Percentiles rank a stretch among this genome's conserved stretches.
These are phyloP conservation scores for Panopea generosa DNA, from an alignment of 2,888 invertebrate species.

Conservation along the genomic window DNA sequence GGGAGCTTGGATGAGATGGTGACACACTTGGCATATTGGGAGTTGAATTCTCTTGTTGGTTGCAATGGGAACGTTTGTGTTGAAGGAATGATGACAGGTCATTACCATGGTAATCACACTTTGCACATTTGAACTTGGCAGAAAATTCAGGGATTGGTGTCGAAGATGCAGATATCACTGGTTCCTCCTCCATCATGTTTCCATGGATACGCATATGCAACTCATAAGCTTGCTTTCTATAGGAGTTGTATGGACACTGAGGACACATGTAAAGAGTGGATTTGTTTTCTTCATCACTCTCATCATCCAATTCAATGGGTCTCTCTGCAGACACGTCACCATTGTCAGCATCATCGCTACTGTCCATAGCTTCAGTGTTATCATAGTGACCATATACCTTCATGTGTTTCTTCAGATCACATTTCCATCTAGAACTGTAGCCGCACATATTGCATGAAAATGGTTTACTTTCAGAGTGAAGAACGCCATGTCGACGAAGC, in stretches of 20 bases:
- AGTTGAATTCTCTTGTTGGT: slow-evolving; percentile 10
- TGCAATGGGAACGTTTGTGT: slow-evolving; percentile 76
- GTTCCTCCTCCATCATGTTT: slow-evolving; percentile 43
- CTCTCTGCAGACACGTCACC: slow-evolving; percentile 16
- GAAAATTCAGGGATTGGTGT: slow-evolving; percentile 10
- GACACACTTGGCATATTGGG: slow-evolving; percentile 18
- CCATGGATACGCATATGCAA: slow-evolving; percentile 76
- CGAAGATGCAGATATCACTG: slow-evolving; percentile 10
- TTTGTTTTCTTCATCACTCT: slow-evolving; percentile 57
- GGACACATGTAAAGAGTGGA: slow-evolving; percentile 73
- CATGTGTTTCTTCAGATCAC: slow-evolving; percentile 84
- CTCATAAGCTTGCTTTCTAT: slow-evolving; percentile 73
- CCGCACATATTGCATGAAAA: slow-evolving; percentile 81
- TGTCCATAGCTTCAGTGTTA: slow-evolving; percentile 13
- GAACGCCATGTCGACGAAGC: slow-evolving; percentile 80
- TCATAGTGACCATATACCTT: slow-evolving; percentile 79
- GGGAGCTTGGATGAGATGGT: slow-evolving; percentile 37
- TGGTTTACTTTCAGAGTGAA: slow-evolving; percentile 84
- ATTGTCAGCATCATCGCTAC: slow-evolving; percentile 37
- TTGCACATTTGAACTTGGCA: slow-evolving; percentile 77
- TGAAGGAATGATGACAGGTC: slow-evolving; percentile 79
- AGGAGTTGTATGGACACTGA: slow-evolving; percentile 75
- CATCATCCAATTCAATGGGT: slow-evolving; percentile 38
- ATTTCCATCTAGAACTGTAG: slow-evolving; percentile 84
- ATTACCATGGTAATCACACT: slow-evolving; percentile 77